These are phyloP conservation scores for Apostichopus japonicus DNA, from an alignment of 35 echinoderm and acorn worm genomes.

Conservation along the genomic window DNA sequence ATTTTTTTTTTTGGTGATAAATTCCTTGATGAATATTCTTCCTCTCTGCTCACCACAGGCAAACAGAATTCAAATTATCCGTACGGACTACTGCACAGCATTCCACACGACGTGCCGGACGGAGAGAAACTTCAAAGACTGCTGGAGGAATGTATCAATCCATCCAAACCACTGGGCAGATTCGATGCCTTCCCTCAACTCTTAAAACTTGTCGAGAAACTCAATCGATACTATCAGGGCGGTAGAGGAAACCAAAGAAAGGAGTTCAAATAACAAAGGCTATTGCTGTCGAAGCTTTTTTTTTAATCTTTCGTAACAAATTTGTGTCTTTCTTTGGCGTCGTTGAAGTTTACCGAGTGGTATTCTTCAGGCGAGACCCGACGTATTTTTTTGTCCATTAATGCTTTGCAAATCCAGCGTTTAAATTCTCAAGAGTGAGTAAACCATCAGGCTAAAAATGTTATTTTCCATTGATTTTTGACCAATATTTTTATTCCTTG, in stretches of 20 bases:
- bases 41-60: neutral
- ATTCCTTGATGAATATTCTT: no score
- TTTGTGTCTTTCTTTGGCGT: no score
- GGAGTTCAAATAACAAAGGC: neutral
- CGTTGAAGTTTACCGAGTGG: no score
- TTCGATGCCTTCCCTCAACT: conserved; percentile 76
- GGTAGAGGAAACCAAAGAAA: neutral
- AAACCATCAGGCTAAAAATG: no score
- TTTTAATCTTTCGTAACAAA: no score
- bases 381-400: no score
- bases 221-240: conserved; percentile 47
- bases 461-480: no score
- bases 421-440: no score
- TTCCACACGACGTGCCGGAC: conserved; percentile 65
- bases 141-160: conserved; percentile 74
- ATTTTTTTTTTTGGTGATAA: neutral
- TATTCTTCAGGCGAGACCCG: no score
- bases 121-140: conserved; percentile 48
- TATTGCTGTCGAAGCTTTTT: no score
- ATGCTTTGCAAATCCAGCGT: no score
- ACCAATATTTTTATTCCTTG: no score
- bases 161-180: conserved; percentile 57
- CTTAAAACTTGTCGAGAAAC: conserved; percentile 51
- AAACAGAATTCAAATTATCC: conserved; percentile 34
- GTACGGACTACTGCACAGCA: conserved; percentile 76